phyloP scores from a whole-genome alignment of 2,797 vertebrate genomes.

The Melanotaenia nigrans region DNA sequence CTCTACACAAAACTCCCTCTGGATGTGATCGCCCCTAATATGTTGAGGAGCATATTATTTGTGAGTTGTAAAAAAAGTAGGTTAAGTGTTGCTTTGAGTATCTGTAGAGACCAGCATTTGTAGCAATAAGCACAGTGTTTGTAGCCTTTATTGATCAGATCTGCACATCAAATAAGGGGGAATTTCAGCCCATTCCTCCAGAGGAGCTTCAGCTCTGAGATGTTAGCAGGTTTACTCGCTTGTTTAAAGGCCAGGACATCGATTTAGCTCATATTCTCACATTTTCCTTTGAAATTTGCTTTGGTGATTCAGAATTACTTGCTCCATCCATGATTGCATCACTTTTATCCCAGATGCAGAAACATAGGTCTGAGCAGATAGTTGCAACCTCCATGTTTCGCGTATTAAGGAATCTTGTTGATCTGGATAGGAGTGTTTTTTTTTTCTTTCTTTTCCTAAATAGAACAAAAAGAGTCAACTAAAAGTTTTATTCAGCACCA shows the following conservation, averaged over 20 bases:
- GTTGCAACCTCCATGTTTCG: not conserved
- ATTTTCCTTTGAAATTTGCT: not conserved
- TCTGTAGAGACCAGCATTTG: too few species aligned
- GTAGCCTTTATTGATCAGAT: not conserved
- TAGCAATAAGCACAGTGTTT: not conserved
- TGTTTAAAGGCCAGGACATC: not conserved
- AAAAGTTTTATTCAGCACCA: not conserved
- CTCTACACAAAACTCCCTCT: too few species aligned
- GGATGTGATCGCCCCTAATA: too few species aligned
- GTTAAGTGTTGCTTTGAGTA: too few species aligned
- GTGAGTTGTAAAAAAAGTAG: too few species aligned
- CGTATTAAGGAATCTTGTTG: not conserved
- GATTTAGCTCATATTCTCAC: not conserved
- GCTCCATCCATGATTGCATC: not conserved
- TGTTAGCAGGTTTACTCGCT: not conserved
- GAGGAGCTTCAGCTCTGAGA: not conserved
- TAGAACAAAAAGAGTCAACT: not conserved
- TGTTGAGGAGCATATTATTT: too few species aligned
- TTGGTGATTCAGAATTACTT: not conserved
- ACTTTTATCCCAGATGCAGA: not conserved
- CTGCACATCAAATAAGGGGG: not conserved
- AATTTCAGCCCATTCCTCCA: not conserved
- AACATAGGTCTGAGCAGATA: not conserved
- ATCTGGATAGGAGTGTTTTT: not conserved
- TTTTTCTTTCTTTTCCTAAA: not conserved